Evolutionary conservation across 2,797 vertebrate genomes (phyloP).

Genomic region (Hipposideros larvatus): DNA sequence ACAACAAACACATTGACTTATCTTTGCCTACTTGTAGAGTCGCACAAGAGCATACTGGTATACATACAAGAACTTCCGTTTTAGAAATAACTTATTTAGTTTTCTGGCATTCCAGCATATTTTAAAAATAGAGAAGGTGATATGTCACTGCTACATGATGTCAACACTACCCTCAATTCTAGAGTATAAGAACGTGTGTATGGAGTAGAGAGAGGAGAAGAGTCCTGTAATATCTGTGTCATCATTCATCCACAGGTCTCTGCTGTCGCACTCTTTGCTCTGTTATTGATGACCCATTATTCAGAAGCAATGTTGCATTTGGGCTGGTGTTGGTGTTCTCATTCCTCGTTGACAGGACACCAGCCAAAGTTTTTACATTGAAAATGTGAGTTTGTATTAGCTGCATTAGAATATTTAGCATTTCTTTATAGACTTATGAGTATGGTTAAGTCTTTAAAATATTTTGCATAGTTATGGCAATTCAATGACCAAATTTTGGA

Average conservation of each 20-base stretch:
- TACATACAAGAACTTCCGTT: background rate
- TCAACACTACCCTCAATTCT: background rate
- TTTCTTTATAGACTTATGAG: background rate
- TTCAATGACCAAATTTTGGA: background rate
- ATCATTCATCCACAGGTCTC: background rate
- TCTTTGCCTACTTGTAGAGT: background rate
- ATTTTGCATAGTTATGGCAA: background rate
- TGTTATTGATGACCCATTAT: background rate
- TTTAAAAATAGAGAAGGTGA: background rate
- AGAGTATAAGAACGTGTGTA: background rate
- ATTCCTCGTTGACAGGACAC: background rate
- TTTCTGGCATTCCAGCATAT: background rate
- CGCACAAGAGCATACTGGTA: background rate
- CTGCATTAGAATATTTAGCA: background rate
- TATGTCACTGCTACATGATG: background rate
- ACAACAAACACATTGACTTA: background rate
- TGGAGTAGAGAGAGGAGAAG: background rate
- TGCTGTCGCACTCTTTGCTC: background rate
- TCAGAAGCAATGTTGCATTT: too few relatives aligned
- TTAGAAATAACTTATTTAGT: background rate
- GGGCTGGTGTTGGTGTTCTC: background rate
- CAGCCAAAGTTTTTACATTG: background rate
- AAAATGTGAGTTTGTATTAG: background rate
- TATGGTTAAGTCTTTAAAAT: background rate
- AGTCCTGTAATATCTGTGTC: background rate